Evolutionary conservation across 1,140 invertebrate genomes (phyloP).

Genomic region (Diorhabda elongata): DNA sequence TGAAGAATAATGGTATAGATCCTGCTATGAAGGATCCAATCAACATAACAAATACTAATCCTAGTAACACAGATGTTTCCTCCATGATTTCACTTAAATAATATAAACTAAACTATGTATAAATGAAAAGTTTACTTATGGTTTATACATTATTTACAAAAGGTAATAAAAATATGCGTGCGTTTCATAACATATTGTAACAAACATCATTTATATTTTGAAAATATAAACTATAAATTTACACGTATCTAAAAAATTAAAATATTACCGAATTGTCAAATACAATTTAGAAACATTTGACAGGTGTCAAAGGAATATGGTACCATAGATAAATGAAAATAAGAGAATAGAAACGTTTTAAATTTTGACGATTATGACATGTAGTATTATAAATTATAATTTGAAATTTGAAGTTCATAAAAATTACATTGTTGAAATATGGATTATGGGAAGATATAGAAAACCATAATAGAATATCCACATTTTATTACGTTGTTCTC

Average conservation of each 20-base stretch:
- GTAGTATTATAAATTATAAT: too few relatives aligned
- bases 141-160: constrained; percentile 7
- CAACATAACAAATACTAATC: constrained; percentile 86
- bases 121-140: constrained; percentile 9
- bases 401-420: too few relatives aligned
- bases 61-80: constrained; percentile 72
- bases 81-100: constrained; percentile 61
- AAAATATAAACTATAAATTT: neutral
- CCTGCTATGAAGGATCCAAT: constrained; percentile 92
- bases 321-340: too few relatives aligned
- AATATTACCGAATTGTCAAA: neutral
- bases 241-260: constrained; percentile 6
- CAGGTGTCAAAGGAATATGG: too few relatives aligned
- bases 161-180: constrained; percentile 30
- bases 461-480: too few relatives aligned
- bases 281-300: neutral
- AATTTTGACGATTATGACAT: too few relatives aligned
- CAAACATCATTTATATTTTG: constrained; percentile 4
- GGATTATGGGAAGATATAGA: too few relatives aligned
- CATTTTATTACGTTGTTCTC: too few relatives aligned
- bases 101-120: constrained; percentile 9
- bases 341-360: too few relatives aligned
- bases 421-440: too few relatives aligned
- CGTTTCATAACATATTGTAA: constrained; percentile 26
- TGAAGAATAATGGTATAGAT: constrained; percentile 87